Conservation (phyloP, 2,113 vertebrate species). For the Melanotaenia duboulayi region DNA sequence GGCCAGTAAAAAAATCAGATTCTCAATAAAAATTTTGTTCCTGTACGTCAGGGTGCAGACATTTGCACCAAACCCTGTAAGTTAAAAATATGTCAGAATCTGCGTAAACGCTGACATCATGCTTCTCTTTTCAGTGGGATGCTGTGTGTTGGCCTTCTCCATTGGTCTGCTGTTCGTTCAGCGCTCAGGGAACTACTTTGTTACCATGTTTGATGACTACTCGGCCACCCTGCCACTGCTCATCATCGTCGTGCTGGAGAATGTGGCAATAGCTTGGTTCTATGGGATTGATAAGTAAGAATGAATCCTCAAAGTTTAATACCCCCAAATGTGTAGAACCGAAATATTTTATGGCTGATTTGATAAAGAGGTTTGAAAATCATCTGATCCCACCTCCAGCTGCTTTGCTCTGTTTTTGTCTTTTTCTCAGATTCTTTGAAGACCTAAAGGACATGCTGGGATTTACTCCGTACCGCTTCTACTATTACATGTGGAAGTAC, state of each 20-base stretch:
- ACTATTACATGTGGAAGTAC: slow-evolving; percentile 99
- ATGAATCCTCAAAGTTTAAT: not conserved
- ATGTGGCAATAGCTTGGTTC: slow-evolving; percentile 90
- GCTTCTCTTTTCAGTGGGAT: slow-evolving; percentile 84
- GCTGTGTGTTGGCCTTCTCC: slow-evolving; percentile 90
- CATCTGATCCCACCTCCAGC: slow-evolving; percentile 42
- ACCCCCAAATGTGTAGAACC: not conserved
- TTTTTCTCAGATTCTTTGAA: slow-evolving; percentile 90
- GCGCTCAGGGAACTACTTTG: slow-evolving; percentile 97
- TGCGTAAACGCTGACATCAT: not conserved
- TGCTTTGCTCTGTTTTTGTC: not conserved
- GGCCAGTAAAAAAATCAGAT: too few relatives aligned
- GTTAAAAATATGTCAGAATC: too few relatives aligned
- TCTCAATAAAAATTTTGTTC: too few relatives aligned
- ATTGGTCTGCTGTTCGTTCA: slow-evolving; percentile 96
- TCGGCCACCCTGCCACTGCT: slow-evolving; percentile 95
- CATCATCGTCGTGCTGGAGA: slow-evolving; percentile 94
- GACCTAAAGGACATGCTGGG: slow-evolving; percentile 98
- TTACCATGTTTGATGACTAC: slow-evolving; percentile 98
- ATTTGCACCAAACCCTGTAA: too few relatives aligned
- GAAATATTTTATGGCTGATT: not conserved
- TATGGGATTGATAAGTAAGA: slow-evolving; percentile 96
- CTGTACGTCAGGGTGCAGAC: too few relatives aligned
- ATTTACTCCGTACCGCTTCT: slow-evolving; percentile 91
- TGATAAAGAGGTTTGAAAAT: not conserved